Percentiles rank a stretch among this genome's conserved stretches.
Evolutionary conservation across 2,888 invertebrate species (phyloP).

Genomic region (Luperina nickerlii): DNA sequence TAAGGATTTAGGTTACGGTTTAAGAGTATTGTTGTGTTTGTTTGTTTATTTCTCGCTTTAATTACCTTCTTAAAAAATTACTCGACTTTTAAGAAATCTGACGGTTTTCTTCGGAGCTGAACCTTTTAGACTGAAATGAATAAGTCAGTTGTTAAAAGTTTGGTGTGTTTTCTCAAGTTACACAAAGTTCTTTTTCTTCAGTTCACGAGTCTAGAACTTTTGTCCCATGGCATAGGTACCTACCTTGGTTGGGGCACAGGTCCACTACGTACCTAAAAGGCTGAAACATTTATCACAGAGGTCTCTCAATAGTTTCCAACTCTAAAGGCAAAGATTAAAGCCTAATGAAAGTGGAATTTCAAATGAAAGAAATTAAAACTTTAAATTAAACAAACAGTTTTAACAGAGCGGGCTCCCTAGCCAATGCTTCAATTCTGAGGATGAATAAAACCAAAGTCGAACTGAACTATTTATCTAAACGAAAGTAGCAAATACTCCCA

Average conservation of each 20-base stretch:
- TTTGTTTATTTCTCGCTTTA: neutral
- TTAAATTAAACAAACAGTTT: slow-evolving; percentile 19
- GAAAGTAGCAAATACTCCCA: slow-evolving; percentile 37
- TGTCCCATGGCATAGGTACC: neutral
- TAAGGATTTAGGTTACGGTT: slow-evolving; percentile 39
- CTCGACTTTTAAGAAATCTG: neutral
- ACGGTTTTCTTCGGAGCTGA: neutral
- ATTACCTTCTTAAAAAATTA: neutral
- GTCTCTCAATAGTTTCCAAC: neutral
- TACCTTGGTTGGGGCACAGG: neutral
- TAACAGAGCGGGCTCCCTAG: slow-evolving; percentile 19
- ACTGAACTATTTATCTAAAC: slow-evolving; percentile 45
- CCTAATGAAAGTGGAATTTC: neutral
- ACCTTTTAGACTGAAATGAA: neutral
- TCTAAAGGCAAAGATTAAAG: neutral
- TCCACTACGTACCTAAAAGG: neutral
- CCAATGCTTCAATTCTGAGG: neutral
- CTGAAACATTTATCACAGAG: neutral
- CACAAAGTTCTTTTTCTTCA: neutral
- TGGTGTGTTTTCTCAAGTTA: neutral
- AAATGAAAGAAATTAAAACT: slow-evolving; percentile 23
- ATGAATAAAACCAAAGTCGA: slow-evolving; percentile 13
- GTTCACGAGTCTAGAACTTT: neutral
- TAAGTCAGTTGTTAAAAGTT: neutral
- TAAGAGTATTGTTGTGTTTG: slow-evolving; percentile 23